These are phyloP conservation scores for Cryptotis parvus DNA, from an alignment of 2,113 vertebrate species.

Conservation along the genomic window DNA sequence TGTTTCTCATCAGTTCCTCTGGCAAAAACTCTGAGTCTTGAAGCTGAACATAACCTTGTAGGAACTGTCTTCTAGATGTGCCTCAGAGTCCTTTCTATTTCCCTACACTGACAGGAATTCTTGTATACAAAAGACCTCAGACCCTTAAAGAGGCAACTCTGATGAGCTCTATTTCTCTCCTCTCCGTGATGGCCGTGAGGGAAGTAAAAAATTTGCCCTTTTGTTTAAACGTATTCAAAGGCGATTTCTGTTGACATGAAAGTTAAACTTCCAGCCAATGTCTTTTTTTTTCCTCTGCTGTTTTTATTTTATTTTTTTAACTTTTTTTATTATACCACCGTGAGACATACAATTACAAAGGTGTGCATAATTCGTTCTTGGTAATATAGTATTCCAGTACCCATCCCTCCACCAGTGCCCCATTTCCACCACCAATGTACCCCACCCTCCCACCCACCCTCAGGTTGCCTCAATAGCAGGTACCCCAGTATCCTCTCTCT, in stretches of 20 bases:
- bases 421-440: no score
- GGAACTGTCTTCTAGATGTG: neutral
- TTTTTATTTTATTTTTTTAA: no score
- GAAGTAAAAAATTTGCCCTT: neutral
- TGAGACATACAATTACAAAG: no score
- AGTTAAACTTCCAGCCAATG: neutral
- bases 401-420: no score
- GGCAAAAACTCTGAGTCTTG: neutral
- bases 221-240: neutral
- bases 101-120: no score
- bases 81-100: neutral
- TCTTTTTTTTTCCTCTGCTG: no score
- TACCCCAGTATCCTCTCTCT: no score
- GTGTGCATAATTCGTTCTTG: no score
- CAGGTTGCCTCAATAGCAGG: no score
- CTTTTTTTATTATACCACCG: no score
- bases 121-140: neutral
- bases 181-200: neutral
- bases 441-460: no score
- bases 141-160: neutral
- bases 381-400: no score
- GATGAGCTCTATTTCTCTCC: neutral
- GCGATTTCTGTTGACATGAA: neutral
- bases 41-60: neutral
- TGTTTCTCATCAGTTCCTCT: neutral